Evolutionary conservation across 2,888 invertebrate genomes (phyloP).

Genomic region (Tromatobia lineatoria): DNA sequence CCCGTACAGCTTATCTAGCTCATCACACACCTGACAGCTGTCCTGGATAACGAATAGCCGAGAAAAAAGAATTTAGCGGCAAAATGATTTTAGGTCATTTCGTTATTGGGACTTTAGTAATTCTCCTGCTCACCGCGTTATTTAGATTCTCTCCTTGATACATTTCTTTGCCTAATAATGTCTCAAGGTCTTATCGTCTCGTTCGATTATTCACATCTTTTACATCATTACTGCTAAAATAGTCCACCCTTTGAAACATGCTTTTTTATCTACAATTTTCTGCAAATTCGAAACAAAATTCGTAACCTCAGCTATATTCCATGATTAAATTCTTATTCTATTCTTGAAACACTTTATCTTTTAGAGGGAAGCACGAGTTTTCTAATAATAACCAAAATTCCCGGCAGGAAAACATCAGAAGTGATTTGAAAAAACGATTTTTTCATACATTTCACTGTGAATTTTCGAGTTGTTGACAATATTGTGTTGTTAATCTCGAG

Average conservation of each 20-base stretch:
- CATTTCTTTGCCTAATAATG: background rate
- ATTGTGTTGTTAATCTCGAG: no score
- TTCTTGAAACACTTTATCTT: no score
- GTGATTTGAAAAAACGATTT: no score
- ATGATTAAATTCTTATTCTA: no score
- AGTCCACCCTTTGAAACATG: background rate
- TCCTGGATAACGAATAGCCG: constrained; percentile 52
- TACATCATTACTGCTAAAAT: background rate
- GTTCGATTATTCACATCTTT: background rate
- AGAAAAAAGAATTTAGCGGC: constrained; percentile 29
- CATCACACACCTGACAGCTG: constrained; percentile 51
- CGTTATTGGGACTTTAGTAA: background rate
- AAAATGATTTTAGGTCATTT: constrained; percentile 20
- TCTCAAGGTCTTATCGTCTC: background rate
- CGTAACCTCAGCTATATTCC: no score
- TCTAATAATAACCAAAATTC: no score
- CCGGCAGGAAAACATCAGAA: no score
- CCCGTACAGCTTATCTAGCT: constrained; percentile 37
- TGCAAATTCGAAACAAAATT: background rate
- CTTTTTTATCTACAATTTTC: background rate
- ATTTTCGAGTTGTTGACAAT: no score
- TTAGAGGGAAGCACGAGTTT: no score
- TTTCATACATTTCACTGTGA: no score
- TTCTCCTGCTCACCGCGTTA: background rate
- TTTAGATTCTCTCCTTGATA: background rate